Evolutionary conservation across 2,888 invertebrate species (phyloP), one percentile per base, ranked within the genome.

Genomic region (Eurois occulta): DNA sequence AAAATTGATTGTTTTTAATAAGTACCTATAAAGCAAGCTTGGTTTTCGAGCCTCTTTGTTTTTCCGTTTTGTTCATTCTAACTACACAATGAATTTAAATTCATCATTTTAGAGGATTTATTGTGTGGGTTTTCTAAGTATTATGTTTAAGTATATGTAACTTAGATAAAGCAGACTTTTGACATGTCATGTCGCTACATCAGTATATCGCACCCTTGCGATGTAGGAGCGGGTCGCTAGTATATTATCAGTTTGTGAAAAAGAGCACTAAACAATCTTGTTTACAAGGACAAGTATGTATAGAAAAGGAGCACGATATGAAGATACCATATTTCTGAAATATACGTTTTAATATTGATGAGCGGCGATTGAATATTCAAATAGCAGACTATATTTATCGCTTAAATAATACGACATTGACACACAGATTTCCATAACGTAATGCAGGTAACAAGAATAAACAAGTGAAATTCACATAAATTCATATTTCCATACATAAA

Each of bases 401-500:
- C 35, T 62, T 52, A 58, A 68, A 67, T 67, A 66, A 65, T 52
- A 72, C 72, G 66, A 78, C 68, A 85, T 76, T 76, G 75, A 74
- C 68, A 66, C 58, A 69, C 24, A 62, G 60, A 74, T 83, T 76
- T 72, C 41, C 74, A 79, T 84, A 76, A 72, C 32, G 35, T 80
- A 72, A 69, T 32, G 35, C 78, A 72, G 43, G 41, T 81, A 64
- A 70, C 35, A 32, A 71, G 41, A 69, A 32, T n/a, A 58, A 69
- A 67, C 41, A 71, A 43, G 65, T 43, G 72, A 85, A 85, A 81
- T 62, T 72, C 72, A 62, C 38, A 85, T 72, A 70, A 66, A 58
- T 74, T 75, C 55, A 64, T 60, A 81, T 74, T 74, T 72, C n/a
- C 38, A 60, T 69, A 43, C 46, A 46, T 73, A 68, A 58, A 2